Base-by-base conservation (phyloP, 2,797 vertebrate genomes). In the Lates japonicus region DNA sequence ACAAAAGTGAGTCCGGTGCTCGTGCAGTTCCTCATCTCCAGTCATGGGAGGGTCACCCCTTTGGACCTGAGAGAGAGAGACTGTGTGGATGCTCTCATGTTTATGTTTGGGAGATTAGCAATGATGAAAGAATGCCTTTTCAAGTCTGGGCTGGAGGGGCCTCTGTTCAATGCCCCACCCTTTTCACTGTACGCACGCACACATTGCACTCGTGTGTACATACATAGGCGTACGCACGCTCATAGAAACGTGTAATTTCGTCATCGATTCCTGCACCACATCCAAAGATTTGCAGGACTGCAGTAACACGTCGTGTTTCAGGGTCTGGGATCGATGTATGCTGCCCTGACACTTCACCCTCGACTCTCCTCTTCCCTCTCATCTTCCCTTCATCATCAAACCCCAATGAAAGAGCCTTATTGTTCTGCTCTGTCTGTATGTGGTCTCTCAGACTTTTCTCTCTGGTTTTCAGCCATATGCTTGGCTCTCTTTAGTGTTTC, bases 101-200 rank as follows among this genome's bases (percentile, higher is more conserved):
- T 96, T 96, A 95, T 96, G 95, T 95, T 96, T 95, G 90, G 93
- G 91, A 96, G 95, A 96, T 96, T 95, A 96, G 93, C 92, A 92
- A 91, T 93, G 95, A 95, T 96, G 95, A 96, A 96, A 96, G 95
- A 96, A 95, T 93, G 93, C 88, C 90, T 95, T 95, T 95, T 95
- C 94, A 95, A 93, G 94, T 95, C 90, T 87, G 87, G 92, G 90
- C 94, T 93, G 63, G 93, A 93, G 90, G 87, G 90, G 88, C 91
- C 90, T 93, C 80, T 86, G 83, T 92, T 93, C 87, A 84, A 83
- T 68, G 87, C 88, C 86, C 90, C 94, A 92, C 94, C 94, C 93
- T 92, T 92, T 85, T 87, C 80, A 82, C 79, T 77, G 37, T 62
- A 69, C 77, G 0, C 79, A 76, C 42, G 17, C 79, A 59, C 77